phyloP scores from a whole-genome alignment of 2,113 vertebrate species.

The Pomatorhinus ruficollis region DNA sequence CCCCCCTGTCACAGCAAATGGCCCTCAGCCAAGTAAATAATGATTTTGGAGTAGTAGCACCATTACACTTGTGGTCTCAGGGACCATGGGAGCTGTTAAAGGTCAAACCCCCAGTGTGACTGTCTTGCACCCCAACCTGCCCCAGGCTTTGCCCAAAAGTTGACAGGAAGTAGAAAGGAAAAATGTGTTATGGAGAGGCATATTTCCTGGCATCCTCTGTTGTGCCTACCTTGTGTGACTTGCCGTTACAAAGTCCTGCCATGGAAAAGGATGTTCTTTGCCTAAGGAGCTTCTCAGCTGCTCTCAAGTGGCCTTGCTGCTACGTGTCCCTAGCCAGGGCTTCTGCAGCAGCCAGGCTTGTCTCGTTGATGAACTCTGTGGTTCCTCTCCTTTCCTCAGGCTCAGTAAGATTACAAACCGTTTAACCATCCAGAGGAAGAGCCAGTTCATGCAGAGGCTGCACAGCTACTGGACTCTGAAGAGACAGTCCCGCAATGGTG shows the following conservation, averaged over 20 bases:
- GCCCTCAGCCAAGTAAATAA: background rate
- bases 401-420: conserved; percentile 97
- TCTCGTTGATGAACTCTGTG: background rate
- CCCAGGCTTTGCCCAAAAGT: background rate
- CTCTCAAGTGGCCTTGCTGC: background rate
- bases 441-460: conserved; percentile 98
- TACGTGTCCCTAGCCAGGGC: background rate
- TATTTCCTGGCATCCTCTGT: background rate
- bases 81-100: background rate
- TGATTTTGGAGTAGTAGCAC: background rate
- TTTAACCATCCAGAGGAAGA: conserved; percentile 94
- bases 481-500: conserved; percentile 95
- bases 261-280: background rate
- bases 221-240: background rate
- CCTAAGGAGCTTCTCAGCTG: background rate
- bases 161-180: background rate
- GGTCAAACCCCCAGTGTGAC: accelerated
- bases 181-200: background rate
- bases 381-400: conserved; percentile 69
- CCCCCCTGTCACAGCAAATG: background rate
- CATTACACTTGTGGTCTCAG: accelerated
- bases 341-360: background rate
- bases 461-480: conserved; percentile 99
- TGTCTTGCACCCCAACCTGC: background rate
- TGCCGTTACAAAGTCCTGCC: background rate